Evolutionary conservation across 1,140 invertebrate species (phyloP), one percentile per base, ranked within the genome.

Genomic region (Phortica variegata): DNA sequence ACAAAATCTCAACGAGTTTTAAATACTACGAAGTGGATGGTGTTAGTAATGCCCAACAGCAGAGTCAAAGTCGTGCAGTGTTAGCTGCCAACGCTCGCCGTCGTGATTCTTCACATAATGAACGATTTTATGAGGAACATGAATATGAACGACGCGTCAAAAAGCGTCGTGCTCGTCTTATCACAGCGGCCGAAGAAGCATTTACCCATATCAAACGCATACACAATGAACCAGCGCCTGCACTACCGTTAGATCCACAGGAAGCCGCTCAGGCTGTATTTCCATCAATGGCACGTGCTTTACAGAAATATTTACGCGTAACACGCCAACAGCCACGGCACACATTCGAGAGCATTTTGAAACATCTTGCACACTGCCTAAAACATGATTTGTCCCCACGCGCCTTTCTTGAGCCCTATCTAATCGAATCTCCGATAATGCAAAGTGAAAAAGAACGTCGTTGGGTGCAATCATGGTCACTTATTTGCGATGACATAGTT

Each of bases 1-100:
- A 89, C 75, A 85, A 84, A 21, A 79, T 81, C 47, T 82, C 82
- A 1, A 85, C 85, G 9, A 92, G 90, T 72, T 95, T 97, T 61
- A 97, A 98, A 72, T 95, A 97, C 76, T 98, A 98, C 77, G 93
- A 98, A 75, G 91, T 98, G 1, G 95, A 98, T 70, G 91, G 87
- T 13, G 85, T 87, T 31, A 87, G 83, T 55, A 79, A 85, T n/a
- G 83, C 84, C 39, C 80, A 85, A 52, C 84, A 87, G 44, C 81
- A 85, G 34, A 82, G 84, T 15, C 83, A 85, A 54, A 80, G 80
- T 58, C 79, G 82, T 68, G 83, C 86, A 9, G 83, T 88, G 49
- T 77, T 90, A 47, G 84, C 85, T 5, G 83, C 85, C 1, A 86
- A 87, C 70, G 82, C 86, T 1, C 73, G 85, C 5, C 81, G 91